These are phyloP conservation scores for Nasonia vitripennis DNA, from an alignment of 1,140 invertebrate genomes.

Conservation along the genomic window DNA sequence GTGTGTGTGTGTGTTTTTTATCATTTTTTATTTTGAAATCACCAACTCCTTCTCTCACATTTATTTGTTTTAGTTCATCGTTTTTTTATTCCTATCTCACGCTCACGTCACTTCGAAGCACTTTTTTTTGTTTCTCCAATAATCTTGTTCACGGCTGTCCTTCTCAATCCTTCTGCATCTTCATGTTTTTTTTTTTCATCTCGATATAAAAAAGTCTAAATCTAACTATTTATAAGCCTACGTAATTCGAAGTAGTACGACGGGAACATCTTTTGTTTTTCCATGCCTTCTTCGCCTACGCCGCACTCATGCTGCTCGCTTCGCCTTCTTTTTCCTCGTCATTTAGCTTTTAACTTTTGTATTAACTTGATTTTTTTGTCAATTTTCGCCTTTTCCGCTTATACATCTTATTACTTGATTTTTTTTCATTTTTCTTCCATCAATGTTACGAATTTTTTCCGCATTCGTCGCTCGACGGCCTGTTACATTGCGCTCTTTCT, in stretches of 20 bases:
- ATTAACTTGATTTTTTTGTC: conserved; percentile 20
- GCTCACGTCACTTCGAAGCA: neutral
- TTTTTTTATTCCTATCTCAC: conserved; percentile 17
- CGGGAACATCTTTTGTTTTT: conserved; percentile 32
- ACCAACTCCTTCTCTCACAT: neutral
- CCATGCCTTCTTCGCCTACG: conserved; percentile 22
- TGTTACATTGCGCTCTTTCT: neutral
- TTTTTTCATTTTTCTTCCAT: conserved; percentile 15
- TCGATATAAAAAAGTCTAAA: conserved; percentile 59
- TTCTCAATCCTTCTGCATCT: neutral
- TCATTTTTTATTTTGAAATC: neutral
- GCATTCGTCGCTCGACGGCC: conserved; percentile 12
- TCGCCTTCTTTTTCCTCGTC: neutral
- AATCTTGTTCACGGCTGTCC: neutral
- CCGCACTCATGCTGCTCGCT: neutral
- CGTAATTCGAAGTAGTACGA: conserved; percentile 57
- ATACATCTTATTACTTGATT: neutral
- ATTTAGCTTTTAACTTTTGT: neutral
- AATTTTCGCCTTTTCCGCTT: conserved; percentile 23
- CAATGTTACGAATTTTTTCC: conserved; percentile 20
- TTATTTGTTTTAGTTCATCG: conserved; percentile 31
- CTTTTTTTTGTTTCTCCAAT: conserved; percentile 14
- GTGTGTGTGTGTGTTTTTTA: neutral
- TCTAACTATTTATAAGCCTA: conserved; percentile 58
- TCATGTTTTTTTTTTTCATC: conserved; percentile 24